A percentile compares a stretch with the other conserved stretches of the same genome.
Conservation (phyloP, 2,888 invertebrate genomes). For the Synergus laeviventris region DNA sequence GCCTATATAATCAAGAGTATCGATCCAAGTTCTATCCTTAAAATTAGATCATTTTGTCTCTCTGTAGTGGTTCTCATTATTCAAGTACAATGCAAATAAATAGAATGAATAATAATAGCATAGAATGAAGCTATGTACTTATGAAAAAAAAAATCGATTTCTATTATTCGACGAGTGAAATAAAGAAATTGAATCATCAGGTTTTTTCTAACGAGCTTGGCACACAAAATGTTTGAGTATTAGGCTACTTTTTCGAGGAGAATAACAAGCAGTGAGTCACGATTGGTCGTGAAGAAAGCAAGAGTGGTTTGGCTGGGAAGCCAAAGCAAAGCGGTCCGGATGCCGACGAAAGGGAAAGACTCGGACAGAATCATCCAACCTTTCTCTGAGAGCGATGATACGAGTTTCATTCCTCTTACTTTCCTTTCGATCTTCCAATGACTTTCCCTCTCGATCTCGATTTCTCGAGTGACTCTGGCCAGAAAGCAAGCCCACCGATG, state of each 20-base stretch:
- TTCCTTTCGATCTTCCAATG: constrained; percentile 31
- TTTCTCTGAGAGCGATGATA: constrained; percentile 27
- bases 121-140: no score
- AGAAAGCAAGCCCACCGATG: not conserved
- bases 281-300: constrained; percentile 66
- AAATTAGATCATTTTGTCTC: no score
- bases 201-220: not conserved
- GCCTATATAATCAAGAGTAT: no score
- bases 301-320: constrained; percentile 69
- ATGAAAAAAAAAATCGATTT: no score
- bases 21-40: no score
- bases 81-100: no score
- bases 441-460: constrained; percentile 48
- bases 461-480: not conserved
- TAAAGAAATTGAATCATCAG: no score
- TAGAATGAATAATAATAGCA: no score
- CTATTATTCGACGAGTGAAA: no score
- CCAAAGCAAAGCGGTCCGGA: constrained; percentile 65
- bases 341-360: constrained; percentile 72
- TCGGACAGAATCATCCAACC: constrained; percentile 41
- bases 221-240: not conserved
- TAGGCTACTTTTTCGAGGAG: not conserved
- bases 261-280: constrained; percentile 53
- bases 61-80: not conserved
- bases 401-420: constrained; percentile 27